Evolutionary conservation across 1,140 invertebrate genomes (phyloP), one percentile per base, ranked within the genome.

Genomic region (Papilio dardanus): DNA sequence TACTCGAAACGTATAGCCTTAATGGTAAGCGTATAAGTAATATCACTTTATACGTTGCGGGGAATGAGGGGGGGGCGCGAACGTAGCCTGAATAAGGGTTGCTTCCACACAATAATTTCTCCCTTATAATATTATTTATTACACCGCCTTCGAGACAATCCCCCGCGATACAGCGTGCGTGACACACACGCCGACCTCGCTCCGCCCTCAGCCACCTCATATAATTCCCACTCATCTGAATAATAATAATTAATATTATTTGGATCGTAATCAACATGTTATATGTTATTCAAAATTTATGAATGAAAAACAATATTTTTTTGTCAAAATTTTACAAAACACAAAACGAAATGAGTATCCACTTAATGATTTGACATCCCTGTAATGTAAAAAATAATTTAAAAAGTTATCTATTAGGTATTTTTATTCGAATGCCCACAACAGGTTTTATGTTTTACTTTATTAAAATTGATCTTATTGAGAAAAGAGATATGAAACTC

Each of bases 21-120:
- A 89, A 91, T 92, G 86, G 86, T 90, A 88, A 91, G 85, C 83
- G 82, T 90, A 85, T 93, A 89, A 91, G 88, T 85, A 88, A 88
- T 87, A 88, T 88, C 84, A 83, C 81, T 84, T 84, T 84, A 86
- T 86, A 82, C 76, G 74, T 71, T 76, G 74, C 28, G 69, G 74
- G 69, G 74, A 46, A 69, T 74, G 77, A 58, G 68, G 54, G 66
- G 79, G 76, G 73, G 66, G 75, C 75, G 74, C 79, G 42, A 71
- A 54, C 73, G 58, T 46, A 71, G 40, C 46, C 74, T 73, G 40
- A 71, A 76, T 80, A 79, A 79, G 78, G 80, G 80, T 79, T 83
- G 76, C 77, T 76, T 75, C 78, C 76, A 76, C 78, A 82, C 76
- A 80, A 81, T 81, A 81, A 83, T 77, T 81, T 86, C 78, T 83